Evolutionary conservation across 2,797 vertebrate genomes (phyloP), one percentile per base, ranked within the genome.

Genomic region (Schizopygopsis pylzovi): DNA sequence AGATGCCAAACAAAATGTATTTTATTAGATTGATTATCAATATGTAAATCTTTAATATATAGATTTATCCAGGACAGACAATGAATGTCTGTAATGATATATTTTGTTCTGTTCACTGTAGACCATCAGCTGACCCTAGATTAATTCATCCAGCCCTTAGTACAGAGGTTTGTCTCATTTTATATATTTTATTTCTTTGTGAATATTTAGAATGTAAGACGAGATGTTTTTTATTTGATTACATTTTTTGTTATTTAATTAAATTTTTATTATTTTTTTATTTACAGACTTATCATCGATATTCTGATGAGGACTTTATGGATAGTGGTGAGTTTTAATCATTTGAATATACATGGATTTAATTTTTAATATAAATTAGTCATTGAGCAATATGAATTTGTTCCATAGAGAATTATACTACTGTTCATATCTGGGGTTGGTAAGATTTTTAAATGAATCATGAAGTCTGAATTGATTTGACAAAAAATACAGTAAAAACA

Each of bases 101-200:
- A 6, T 79, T 22, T 15, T 45, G 28, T 43, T 28, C 56, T 84
- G 52, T 43, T 39, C n/a, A 28, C 61, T 56, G 49, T 75, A 91
- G 90, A 56, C 18, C 76, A 25, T 73, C 80, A 15, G 39, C 65
- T 54, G 79, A 89, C 76, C 77, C 88, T 22, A 83, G 88, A 81
- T 85, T 67, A 33, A 59, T 87, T 22, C 87, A 88, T 43, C 89
- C 88, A 72, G 87, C 90, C 70, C 73, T 89, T 71, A 72, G 33
- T 72, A 28, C 54, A 70, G 80, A 91, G 91, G 91, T 91, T 63
- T 78, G 88, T 88, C 68, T 49, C 18, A 33, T 12, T 65, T 7
- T 39, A 28, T 65, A 39, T 45, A 79, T 61, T 11, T 41, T 10
- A 20, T 25, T 61, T 49, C 28, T 75, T 9, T 77, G 8, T 70